These are phyloP conservation scores for Neuroterus valhalla DNA, from an alignment of 1,140 invertebrate genomes.

Conservation along the genomic window DNA sequence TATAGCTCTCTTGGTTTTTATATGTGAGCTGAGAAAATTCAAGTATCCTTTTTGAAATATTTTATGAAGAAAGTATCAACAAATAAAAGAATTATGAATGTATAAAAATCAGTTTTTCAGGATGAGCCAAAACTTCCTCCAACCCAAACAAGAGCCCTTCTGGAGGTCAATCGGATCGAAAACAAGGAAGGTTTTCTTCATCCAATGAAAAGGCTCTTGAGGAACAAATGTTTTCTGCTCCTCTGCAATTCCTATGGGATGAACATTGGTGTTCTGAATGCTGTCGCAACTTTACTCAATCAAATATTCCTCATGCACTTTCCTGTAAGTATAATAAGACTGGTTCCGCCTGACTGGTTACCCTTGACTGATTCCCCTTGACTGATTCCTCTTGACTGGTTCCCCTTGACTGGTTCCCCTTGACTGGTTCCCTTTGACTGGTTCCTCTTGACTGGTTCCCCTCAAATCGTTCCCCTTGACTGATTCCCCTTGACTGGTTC, in stretches of 20 bases:
- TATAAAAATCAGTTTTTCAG: slow-evolving; percentile 76
- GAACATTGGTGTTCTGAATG: slow-evolving; percentile 83
- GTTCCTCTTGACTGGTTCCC: too few species aligned
- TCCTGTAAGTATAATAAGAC: slow-evolving; percentile 71
- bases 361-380: too few species aligned
- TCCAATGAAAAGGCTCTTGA: slow-evolving; percentile 73
- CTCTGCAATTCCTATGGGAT: slow-evolving; percentile 82
- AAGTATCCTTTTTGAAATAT: too few species aligned
- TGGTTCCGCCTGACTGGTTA: too few species aligned
- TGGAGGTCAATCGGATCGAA: slow-evolving; percentile 52
- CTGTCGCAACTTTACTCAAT: slow-evolving; percentile 81
- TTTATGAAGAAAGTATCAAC: too few species aligned
- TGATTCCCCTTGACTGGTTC: too few species aligned
- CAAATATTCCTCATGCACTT: slow-evolving; percentile 79
- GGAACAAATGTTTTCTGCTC: slow-evolving; percentile 77
- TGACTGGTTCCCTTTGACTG: too few species aligned
- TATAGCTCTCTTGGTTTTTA: slow-evolving; percentile 77
- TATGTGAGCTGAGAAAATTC: slow-evolving; percentile 77
- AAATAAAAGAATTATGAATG: neutral
- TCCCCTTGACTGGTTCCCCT: too few species aligned
- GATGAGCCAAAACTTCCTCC: slow-evolving; percentile 78
- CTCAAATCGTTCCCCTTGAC: too few species aligned
- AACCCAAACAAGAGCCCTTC: slow-evolving; percentile 74
- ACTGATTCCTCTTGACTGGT: too few species aligned
- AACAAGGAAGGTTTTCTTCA: slow-evolving; percentile 51